These are phyloP conservation scores for Etheostoma spectabile DNA, from an alignment of 2,113 vertebrate species.

Conservation along the genomic window DNA sequence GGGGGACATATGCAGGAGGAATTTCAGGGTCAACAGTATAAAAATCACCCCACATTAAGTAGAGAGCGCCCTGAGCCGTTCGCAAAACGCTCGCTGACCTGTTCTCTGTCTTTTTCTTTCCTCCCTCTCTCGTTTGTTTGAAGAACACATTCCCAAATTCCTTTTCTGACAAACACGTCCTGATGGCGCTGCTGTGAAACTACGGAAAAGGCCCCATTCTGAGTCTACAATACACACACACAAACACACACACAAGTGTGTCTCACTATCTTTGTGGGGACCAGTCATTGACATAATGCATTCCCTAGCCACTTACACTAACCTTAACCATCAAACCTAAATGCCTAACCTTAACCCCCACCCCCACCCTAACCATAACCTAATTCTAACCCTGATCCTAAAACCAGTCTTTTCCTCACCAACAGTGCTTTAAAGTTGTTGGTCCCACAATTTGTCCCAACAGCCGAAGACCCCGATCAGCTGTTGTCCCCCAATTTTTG, in stretches of 20 bases:
- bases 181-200: conserved; percentile 75
- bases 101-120: conserved; percentile 38
- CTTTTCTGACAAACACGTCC: conserved; percentile 79
- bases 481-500: too few relatives aligned
- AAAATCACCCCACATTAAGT: conserved; percentile 41
- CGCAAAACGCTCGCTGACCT: conserved; percentile 67
- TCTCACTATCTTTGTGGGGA: too few relatives aligned
- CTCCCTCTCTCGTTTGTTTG: conserved; percentile 73
- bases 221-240: conserved; percentile 48
- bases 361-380: too few relatives aligned
- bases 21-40: conserved; percentile 66
- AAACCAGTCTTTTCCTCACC: too few relatives aligned
- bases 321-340: too few relatives aligned
- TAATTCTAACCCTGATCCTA: too few relatives aligned
- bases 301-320: too few relatives aligned
- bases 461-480: too few relatives aligned
- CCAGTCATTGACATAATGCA: too few relatives aligned
- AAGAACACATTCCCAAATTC: conserved; percentile 81
- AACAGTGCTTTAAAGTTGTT: too few relatives aligned
- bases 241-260: conserved; percentile 8
- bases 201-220: conserved; percentile 68
- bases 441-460: too few relatives aligned
- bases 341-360: too few relatives aligned
- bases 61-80: conserved; percentile 35
- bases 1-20: conserved; percentile 36